Conservation (phyloP, 2,797 vertebrate genomes). For the Pangasius djambal region DNA sequence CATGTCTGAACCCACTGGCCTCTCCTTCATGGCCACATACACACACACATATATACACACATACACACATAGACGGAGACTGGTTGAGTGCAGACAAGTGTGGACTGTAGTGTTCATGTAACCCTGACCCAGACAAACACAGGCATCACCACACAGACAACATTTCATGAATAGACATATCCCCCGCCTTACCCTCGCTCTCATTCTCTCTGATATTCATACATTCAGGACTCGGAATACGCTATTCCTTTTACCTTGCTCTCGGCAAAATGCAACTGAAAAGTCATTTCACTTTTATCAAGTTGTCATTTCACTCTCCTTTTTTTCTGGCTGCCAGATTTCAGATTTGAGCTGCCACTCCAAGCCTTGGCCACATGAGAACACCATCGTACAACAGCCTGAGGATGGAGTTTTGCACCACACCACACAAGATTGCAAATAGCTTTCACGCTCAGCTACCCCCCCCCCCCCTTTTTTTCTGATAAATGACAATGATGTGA, state of each 20-base stretch:
- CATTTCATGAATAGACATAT: constrained; percentile 32
- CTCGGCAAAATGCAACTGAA: constrained; percentile 69
- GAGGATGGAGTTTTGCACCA: constrained; percentile 63
- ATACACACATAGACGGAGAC: constrained; percentile 6
- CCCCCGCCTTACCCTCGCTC: constrained; percentile 23
- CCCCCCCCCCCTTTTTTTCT: constrained; percentile 19
- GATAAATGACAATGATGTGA: constrained; percentile 67
- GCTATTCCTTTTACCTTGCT: constrained; percentile 59
- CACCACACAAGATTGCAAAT: constrained; percentile 62
- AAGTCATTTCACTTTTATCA: constrained; percentile 75
- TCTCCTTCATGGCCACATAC: constrained; percentile 58
- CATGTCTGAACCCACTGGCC: constrained; percentile 74
- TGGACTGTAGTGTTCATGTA: constrained; percentile 32
- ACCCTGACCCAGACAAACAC: constrained; percentile 57
- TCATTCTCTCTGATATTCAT: constrained; percentile 51
- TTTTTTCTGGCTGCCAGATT: constrained; percentile 42
- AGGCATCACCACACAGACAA: constrained; percentile 42
- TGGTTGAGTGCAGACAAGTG: constrained; percentile 32
- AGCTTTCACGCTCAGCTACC: constrained; percentile 63
- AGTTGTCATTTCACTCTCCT: constrained; percentile 73
- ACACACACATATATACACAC: not conserved
- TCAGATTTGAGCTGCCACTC: constrained; percentile 64
- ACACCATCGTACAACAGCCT: constrained; percentile 61
- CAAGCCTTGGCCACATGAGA: constrained; percentile 52
- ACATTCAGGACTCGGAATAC: constrained; percentile 45